Evolutionary conservation across 2,113 vertebrate species (phyloP).

Genomic region (Hippoglossus stenolepis): DNA sequence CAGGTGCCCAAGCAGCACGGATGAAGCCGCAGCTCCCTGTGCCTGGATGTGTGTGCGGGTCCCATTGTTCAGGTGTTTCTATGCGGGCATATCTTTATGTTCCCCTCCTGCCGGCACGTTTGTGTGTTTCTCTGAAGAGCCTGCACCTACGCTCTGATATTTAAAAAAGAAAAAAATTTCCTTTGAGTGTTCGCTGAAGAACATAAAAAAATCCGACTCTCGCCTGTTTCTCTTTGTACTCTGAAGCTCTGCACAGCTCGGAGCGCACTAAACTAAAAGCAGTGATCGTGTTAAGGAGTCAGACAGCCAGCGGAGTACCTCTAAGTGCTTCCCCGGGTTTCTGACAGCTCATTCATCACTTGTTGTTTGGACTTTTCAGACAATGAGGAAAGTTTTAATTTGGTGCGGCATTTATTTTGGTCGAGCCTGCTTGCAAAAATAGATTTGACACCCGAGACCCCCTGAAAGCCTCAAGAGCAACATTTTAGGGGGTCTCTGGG

Average conservation of each 20-base stretch:
- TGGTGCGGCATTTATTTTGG: not conserved
- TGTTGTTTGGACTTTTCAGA: not conserved
- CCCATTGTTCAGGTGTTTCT: not conserved
- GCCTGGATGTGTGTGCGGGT: not conserved
- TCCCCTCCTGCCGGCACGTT: no score
- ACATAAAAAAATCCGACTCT: not conserved
- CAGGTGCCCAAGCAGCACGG: no score
- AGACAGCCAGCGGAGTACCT: not conserved
- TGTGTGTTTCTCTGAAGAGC: no score
- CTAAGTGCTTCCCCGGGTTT: not conserved
- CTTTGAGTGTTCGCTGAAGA: not conserved
- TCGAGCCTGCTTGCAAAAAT: no score
- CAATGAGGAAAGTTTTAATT: not conserved
- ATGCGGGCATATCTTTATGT: not conserved
- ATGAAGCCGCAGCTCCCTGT: not conserved
- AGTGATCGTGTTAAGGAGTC: not conserved
- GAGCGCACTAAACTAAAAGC: not conserved
- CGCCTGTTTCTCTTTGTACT: not conserved
- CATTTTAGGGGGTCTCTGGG: no score
- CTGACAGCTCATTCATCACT: not conserved
- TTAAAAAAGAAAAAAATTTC: not conserved
- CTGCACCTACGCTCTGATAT: no score
- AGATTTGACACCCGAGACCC: no score
- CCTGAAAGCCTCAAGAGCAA: no score
- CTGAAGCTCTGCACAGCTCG: not conserved